These are phyloP conservation scores for Chydorus sphaericus DNA, from an alignment of 2,888 invertebrate genomes.

Conservation along the genomic window DNA sequence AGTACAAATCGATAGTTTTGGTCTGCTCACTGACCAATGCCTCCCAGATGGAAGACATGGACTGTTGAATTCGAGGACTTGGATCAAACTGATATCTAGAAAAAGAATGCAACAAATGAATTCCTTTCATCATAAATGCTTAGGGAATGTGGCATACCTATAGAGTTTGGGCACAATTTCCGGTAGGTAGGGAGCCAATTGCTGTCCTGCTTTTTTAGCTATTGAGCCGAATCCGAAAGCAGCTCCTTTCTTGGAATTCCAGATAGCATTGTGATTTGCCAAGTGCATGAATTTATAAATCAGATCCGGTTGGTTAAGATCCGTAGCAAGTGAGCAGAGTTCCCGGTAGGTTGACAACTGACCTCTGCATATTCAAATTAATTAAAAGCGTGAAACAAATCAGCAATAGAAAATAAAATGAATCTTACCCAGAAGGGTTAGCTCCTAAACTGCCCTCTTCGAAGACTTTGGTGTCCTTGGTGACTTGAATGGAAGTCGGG, in stretches of 20 bases:
- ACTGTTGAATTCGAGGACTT: slow-evolving; percentile 75
- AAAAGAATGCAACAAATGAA: slow-evolving; percentile 18
- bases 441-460: slow-evolving; percentile 75
- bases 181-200: slow-evolving; percentile 63
- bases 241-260: slow-evolving; percentile 90
- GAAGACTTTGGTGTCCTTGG: slow-evolving; percentile 69
- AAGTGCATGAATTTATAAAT: slow-evolving; percentile 92
- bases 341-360: slow-evolving; percentile 88
- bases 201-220: slow-evolving; percentile 65
- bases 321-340: slow-evolving; percentile 80
- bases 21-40: slow-evolving; percentile 71
- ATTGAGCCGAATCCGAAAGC: slow-evolving; percentile 84
- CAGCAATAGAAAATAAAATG: slow-evolving; percentile 9
- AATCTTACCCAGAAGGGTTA: slow-evolving; percentile 62
- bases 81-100: slow-evolving; percentile 86
- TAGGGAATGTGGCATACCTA: slow-evolving; percentile 3
- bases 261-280: slow-evolving; percentile 84
- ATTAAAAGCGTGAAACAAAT: background rate
- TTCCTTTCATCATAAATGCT: slow-evolving; percentile 25
- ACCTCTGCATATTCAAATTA: slow-evolving; percentile 41
- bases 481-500: slow-evolving; percentile 29
- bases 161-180: slow-evolving; percentile 69
- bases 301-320: slow-evolving; percentile 85
- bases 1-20: slow-evolving; percentile 65
- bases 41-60: slow-evolving; percentile 89